phyloP scores from a whole-genome alignment of 2,888 invertebrate genomes.

The Parnassius mnemosyne region DNA sequence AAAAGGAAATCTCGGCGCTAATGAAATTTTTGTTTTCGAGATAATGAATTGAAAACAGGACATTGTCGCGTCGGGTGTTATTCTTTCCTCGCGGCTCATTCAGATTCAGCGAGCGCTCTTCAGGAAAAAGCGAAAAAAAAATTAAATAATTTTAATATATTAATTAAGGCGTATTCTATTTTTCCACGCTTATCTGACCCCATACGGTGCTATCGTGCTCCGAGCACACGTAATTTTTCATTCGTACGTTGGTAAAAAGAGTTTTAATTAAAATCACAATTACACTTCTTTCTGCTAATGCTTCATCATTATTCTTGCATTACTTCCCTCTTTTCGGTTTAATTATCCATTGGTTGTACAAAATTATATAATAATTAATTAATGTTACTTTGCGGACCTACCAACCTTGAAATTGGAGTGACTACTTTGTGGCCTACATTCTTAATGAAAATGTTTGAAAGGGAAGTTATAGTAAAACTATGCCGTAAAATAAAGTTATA shows the following conservation, averaged over 20 bases:
- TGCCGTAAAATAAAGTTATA: too few relatives aligned
- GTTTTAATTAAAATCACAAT: slow-evolving; percentile 38
- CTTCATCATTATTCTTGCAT: slow-evolving; percentile 22
- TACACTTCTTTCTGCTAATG: slow-evolving; percentile 31
- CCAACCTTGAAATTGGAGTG: background rate
- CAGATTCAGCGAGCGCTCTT: slow-evolving; percentile 68
- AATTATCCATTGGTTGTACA: slow-evolving; percentile 20
- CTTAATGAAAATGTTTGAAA: too few relatives aligned
- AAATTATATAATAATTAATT: slow-evolving; percentile 13
- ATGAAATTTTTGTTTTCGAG: slow-evolving; percentile 80
- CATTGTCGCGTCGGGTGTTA: slow-evolving; percentile 62
- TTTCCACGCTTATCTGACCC: slow-evolving; percentile 63
- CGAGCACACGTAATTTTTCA: slow-evolving; percentile 41
- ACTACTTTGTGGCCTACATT: background rate
- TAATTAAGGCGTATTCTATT: slow-evolving; percentile 69
- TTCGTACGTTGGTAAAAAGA: slow-evolving; percentile 34
- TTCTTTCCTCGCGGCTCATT: slow-evolving; percentile 71
- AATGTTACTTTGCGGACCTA: slow-evolving; percentile 14
- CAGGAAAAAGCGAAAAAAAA: slow-evolving; percentile 38
- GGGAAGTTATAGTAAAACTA: too few relatives aligned
- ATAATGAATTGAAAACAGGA: slow-evolving; percentile 81
- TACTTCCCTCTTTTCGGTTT: slow-evolving; percentile 17
- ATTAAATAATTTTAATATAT: slow-evolving; percentile 64
- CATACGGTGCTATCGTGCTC: slow-evolving; percentile 50
- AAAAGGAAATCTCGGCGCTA: slow-evolving; percentile 78